Percentiles rank a stretch among this genome's conserved stretches.
Evolutionary conservation across 2,113 vertebrate species (phyloP).

Genomic region (Etia nguti): DNA sequence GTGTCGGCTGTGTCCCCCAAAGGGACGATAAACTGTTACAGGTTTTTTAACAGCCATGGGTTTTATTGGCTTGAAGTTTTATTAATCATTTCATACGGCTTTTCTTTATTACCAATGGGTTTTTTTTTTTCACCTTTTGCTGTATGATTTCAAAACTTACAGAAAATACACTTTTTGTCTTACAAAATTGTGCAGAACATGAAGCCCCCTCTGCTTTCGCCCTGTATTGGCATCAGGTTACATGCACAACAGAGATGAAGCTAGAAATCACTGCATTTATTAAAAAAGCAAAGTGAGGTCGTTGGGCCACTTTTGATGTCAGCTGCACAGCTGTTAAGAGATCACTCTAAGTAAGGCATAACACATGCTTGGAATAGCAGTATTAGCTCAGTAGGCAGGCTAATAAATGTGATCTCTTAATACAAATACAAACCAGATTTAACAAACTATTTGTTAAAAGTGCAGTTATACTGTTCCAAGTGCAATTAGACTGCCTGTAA

Average conservation of each 20-base stretch:
- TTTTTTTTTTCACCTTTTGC: background rate
- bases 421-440: background rate
- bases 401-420: background rate
- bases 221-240: background rate
- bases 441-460: background rate
- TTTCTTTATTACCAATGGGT: constrained; percentile 3
- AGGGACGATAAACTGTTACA: background rate
- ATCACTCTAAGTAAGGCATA: background rate
- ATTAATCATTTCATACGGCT: background rate
- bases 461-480: background rate
- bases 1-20: background rate
- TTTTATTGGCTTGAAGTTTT: background rate
- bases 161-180: background rate
- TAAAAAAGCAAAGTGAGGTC: background rate
- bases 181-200: background rate
- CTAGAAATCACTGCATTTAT: background rate
- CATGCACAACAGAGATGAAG: background rate
- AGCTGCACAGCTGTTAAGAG: background rate
- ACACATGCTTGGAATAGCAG: background rate
- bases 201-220: background rate
- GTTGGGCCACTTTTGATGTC: background rate
- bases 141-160: background rate
- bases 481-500: background rate
- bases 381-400: background rate
- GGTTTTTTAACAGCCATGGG: background rate